phyloP scores from a whole-genome alignment of 1,140 invertebrate species.

The Cyclina sinensis region DNA sequence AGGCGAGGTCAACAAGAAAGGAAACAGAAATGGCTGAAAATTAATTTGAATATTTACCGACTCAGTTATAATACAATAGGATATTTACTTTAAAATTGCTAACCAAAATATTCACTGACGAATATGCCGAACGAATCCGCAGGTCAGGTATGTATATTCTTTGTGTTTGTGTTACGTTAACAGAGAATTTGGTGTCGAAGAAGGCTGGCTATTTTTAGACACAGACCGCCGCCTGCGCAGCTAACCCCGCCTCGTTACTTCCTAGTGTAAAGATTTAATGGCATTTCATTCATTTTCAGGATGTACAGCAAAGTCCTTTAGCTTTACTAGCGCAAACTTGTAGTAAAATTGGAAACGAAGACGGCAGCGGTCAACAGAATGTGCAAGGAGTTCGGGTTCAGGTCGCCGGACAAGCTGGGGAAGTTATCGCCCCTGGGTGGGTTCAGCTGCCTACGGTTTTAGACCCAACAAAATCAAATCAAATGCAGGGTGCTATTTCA shows the following conservation, averaged over 20 bases:
- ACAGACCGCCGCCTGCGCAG: constrained; percentile 45
- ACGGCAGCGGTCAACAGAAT: constrained; percentile 46
- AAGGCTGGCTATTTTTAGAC: constrained; percentile 64
- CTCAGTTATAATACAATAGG: too few species aligned
- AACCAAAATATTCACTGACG: too few species aligned
- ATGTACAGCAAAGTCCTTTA: constrained; percentile 92
- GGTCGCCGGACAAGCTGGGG: constrained; percentile 20
- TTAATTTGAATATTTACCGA: constrained; percentile 61
- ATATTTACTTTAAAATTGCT: too few species aligned
- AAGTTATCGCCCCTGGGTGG: constrained; percentile 57
- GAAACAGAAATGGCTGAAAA: constrained; percentile 2
- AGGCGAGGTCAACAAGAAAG: constrained; percentile 65
- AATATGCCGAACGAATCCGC: constrained; percentile 55
- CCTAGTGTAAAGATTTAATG: neutral
- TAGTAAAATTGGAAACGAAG: constrained; percentile 98
- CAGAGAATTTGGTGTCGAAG: neutral
- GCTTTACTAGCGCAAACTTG: constrained; percentile 98
- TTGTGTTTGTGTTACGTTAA: neutral
- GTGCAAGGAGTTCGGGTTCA: constrained; percentile 53
- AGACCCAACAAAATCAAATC: constrained; percentile 44
- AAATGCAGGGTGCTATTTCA: constrained; percentile 49
- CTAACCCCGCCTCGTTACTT: constrained; percentile 56
- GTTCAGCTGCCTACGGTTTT: constrained; percentile 52
- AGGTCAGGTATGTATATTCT: constrained; percentile 44
- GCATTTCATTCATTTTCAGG: constrained; percentile 16